Base-by-base conservation (phyloP, 2,113 vertebrate species). In the Glareola pratincola region DNA sequence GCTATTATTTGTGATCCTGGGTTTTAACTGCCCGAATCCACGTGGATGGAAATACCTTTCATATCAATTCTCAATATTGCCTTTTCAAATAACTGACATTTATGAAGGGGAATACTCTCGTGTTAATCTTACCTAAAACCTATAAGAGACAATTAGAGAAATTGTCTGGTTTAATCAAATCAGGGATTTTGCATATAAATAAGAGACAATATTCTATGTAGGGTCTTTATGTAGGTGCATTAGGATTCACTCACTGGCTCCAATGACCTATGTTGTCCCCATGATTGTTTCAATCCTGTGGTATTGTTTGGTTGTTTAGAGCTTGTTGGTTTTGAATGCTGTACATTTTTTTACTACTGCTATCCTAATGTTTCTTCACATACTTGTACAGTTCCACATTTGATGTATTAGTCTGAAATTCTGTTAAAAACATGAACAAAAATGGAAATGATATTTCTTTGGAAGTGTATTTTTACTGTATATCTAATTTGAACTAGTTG, bases 361-460 rank as follows among this genome's bases (percentile, higher is more conserved):
- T 83, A 91, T 96, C 96, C 97, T 95, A 94, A 94, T 97, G 97
- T 96, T 98, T 96, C 94, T 96, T 96, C 97, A 95, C 97, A 97
- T 97, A 97, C 95, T 97, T 98, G 96, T 98, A 97, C 97, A 98
- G 97, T 96, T 98, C 97, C 92, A 95, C 97, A 96, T 97, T 98
- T 98, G 97, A 97, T 98, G 98, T 97, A 97, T 95, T 98, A 97
- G 97, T 98, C 97, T 97, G 97, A 88, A 95, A 94, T 96, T 98
- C 95, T 98, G 98, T 98, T 97, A 97, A 96, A 97, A 98, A 98
- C 97, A 95, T 98, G 96, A 97, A 98, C 97, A 97, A 97, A 97
- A 97, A 97, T 97, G 96, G 96, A 97, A 97, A 97, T 97, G 94
- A 96, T 95, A 96, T 96, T 97, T 96, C 97, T 97, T 97, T 97